These are phyloP conservation scores for Boulengerochromis microlepis DNA, from an alignment of 2,113 vertebrate genomes.

Conservation along the genomic window DNA sequence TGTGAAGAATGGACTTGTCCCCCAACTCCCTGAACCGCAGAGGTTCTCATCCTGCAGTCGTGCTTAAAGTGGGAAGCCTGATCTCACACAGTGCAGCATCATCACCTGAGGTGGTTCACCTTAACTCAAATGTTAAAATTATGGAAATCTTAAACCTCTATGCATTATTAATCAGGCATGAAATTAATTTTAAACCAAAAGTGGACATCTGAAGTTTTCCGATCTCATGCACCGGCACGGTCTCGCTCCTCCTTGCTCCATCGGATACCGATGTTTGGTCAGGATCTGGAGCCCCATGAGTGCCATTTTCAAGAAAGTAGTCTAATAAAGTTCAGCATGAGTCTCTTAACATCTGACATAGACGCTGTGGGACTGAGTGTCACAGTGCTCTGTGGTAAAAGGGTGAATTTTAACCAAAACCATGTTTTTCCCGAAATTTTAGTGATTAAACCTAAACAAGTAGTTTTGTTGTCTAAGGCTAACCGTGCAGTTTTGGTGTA, in stretches of 20 bases:
- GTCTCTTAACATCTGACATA: neutral
- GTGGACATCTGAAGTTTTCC: neutral
- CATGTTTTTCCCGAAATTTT: neutral
- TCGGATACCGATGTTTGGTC: neutral
- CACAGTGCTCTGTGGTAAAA: neutral
- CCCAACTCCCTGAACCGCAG: neutral
- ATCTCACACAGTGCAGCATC: neutral
- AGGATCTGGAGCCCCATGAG: neutral
- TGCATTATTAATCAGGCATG: neutral
- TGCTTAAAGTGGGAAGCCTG: neutral
- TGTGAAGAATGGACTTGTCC: neutral
- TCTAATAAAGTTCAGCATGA: neutral
- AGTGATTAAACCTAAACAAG: neutral
- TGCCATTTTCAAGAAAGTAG: neutral
- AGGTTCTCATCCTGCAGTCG: neutral
- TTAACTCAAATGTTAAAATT: neutral
- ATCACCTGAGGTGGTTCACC: neutral
- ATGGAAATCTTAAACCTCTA: neutral
- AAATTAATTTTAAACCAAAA: neutral
- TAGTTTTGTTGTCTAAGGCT: neutral
- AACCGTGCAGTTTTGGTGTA: neutral
- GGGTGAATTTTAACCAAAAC: neutral
- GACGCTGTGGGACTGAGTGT: neutral
- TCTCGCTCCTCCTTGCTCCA: neutral
- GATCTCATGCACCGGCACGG: neutral